A percentile compares a stretch with the other conserved stretches of the same genome.
Conservation (phyloP, 2,797 vertebrate genomes). For the Tinamus major region DNA sequence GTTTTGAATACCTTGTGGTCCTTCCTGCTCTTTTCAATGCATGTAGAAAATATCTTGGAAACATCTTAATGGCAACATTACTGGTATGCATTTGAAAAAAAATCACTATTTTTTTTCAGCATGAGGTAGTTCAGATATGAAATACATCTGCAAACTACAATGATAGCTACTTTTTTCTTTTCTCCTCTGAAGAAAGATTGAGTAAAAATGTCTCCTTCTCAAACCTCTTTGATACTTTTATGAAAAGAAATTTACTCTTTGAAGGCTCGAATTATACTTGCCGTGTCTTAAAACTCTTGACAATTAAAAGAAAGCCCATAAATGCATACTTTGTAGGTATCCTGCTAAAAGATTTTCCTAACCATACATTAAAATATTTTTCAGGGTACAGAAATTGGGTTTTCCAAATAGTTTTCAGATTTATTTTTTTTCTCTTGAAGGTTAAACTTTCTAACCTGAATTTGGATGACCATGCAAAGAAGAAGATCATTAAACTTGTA, state of each 20-base stretch:
- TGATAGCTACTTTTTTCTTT: not conserved
- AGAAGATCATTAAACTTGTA: constrained; percentile 91
- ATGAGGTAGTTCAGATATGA: not conserved
- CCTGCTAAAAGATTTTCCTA: not conserved
- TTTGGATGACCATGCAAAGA: constrained; percentile 92
- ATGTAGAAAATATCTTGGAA: not conserved
- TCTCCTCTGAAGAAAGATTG: not conserved
- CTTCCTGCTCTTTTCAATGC: not conserved
- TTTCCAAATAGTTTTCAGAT: not conserved
- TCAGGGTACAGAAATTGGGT: not conserved
- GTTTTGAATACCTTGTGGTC: not conserved
- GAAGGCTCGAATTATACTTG: not conserved
- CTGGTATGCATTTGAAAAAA: not conserved
- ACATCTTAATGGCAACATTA: not conserved
- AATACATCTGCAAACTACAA: not conserved
- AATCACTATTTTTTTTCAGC: not conserved
- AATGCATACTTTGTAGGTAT: not conserved
- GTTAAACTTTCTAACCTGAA: constrained; percentile 92
- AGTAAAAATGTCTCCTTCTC: not conserved
- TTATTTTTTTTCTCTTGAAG: constrained; percentile 77
- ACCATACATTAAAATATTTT: not conserved
- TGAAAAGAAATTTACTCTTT: not conserved
- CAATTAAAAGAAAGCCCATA: not conserved
- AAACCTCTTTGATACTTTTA: not conserved
- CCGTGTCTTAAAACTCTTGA: not conserved